These are phyloP conservation scores for Aphodius sticticus DNA, from an alignment of 2,888 invertebrate species.

Conservation along the genomic window DNA sequence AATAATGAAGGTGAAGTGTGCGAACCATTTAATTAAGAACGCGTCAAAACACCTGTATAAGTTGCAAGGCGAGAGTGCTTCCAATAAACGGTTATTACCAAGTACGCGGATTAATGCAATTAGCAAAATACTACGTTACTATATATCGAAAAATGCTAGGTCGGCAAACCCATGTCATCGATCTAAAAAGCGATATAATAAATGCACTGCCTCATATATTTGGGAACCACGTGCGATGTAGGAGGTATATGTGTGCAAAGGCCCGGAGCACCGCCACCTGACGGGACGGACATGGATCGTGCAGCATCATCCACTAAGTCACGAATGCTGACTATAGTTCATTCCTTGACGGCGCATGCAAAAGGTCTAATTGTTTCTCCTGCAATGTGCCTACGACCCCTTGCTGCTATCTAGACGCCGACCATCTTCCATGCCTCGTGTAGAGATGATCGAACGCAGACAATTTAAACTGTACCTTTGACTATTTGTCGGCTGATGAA, in stretches of 20 bases:
- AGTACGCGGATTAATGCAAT: not conserved
- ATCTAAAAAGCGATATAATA: not conserved
- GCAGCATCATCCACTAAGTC: not conserved
- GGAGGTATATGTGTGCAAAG: not conserved
- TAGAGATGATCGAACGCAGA: too few species aligned
- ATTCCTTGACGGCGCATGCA: not conserved
- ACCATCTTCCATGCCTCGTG: too few species aligned
- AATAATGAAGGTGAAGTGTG: not conserved
- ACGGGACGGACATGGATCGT: not conserved
- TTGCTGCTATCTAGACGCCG: too few species aligned
- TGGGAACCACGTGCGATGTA: not conserved
- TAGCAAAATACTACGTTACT: not conserved
- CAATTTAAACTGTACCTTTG: too few species aligned
- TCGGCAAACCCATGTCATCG: not conserved
- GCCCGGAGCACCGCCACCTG: not conserved
- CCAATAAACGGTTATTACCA: not conserved
- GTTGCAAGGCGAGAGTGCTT: not conserved
- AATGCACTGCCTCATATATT: not conserved
- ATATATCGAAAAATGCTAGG: not conserved
- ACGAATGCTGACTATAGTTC: not conserved
- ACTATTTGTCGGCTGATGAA: too few species aligned
- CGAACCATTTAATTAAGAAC: not conserved
- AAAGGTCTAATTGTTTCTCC: not conserved
- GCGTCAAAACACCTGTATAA: not conserved
- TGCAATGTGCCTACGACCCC: too few species aligned